A percentile compares a stretch with the other conserved stretches of the same genome.
Evolutionary conservation across 2,113 vertebrate species (phyloP).

Genomic region (Thermophis baileyi): DNA sequence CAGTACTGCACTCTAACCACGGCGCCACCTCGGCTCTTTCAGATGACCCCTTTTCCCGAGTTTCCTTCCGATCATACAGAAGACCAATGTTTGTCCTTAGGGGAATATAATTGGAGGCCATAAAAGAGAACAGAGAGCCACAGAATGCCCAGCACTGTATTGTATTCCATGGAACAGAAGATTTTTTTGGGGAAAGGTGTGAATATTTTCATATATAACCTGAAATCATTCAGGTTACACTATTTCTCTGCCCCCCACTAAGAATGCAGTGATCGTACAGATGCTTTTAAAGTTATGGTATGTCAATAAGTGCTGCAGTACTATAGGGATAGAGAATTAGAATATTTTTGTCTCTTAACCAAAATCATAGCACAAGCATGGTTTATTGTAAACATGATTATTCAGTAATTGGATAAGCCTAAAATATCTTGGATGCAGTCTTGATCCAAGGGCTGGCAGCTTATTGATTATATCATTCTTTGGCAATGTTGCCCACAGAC

Average conservation of each 20-base stretch:
- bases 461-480: constrained; percentile 67
- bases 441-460: constrained; percentile 65
- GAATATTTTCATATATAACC: background rate
- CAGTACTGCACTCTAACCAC: too few species aligned
- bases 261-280: background rate
- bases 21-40: too few species aligned
- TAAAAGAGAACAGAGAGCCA: background rate
- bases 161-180: background rate
- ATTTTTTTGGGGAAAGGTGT: background rate
- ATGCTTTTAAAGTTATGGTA: background rate
- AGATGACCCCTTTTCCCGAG: background rate
- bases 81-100: background rate
- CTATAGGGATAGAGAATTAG: constrained; percentile 42
- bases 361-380: constrained; percentile 55
- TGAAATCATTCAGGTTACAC: background rate
- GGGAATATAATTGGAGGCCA: background rate
- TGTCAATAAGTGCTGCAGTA: constrained; percentile 17
- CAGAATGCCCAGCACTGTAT: background rate
- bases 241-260: background rate
- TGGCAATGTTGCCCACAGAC: constrained; percentile 61
- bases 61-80: background rate
- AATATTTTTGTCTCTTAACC: constrained; percentile 59
- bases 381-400: constrained; percentile 66
- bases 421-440: constrained; percentile 65
- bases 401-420: constrained; percentile 67